Conservation (phyloP, 2,113 vertebrate genomes). For the Mohoua ochrocephala region DNA sequence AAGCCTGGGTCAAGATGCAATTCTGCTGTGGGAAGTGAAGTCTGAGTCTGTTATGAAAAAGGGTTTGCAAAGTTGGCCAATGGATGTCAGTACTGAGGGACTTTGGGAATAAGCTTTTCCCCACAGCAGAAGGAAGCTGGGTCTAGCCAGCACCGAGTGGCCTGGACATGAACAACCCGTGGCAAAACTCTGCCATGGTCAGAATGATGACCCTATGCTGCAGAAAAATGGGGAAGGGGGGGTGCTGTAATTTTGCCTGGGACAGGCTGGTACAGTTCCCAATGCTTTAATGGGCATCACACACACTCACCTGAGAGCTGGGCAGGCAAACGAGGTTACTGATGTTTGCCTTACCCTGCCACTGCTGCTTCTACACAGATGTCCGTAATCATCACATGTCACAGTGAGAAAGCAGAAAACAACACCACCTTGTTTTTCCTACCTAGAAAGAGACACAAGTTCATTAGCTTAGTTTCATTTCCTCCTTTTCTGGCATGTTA, state of each 20-base stretch:
- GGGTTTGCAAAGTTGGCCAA: rapidly evolving
- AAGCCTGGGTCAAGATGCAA: not conserved
- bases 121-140: not conserved
- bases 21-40: not conserved
- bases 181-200: not conserved
- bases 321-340: rapidly evolving
- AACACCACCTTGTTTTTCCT: not conserved
- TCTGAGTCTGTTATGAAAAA: not conserved
- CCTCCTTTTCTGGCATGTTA: not conserved
- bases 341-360: not conserved
- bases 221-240: not conserved
- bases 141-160: not conserved
- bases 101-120: not conserved
- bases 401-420: not conserved
- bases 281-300: not conserved
- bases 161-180: not conserved
- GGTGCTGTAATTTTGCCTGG: not conserved
- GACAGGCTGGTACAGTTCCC: not conserved
- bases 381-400: not conserved
- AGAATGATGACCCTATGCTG: not conserved
- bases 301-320: not conserved
- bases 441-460: not conserved
- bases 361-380: not conserved
- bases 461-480: not conserved
- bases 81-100: not conserved